A percentile compares a stretch with the other conserved stretches of the same genome.
These are phyloP conservation scores for Nautilus pompilius DNA, from an alignment of 1,140 invertebrate species.

Conservation along the genomic window DNA sequence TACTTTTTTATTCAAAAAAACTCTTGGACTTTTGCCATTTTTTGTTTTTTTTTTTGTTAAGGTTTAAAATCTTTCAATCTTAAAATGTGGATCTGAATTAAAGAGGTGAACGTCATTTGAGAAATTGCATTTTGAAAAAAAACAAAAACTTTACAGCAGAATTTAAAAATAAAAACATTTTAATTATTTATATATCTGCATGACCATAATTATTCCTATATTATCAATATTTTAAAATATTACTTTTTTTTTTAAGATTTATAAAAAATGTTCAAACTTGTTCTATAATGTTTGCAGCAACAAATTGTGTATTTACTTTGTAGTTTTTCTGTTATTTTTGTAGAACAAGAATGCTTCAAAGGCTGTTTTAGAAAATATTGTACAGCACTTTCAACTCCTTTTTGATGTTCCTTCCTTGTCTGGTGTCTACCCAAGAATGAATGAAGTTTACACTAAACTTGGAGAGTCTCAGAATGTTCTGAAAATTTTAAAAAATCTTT, in stretches of 20 bases:
- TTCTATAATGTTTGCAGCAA: not conserved
- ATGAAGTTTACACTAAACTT: slow-evolving; percentile 45
- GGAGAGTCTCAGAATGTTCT: slow-evolving; percentile 48
- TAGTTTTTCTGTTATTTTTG: too few relatives aligned
- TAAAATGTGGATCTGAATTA: not conserved
- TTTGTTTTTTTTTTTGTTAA: not conserved
- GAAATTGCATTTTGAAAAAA: too few relatives aligned
- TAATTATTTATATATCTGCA: too few relatives aligned
- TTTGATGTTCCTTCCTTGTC: slow-evolving; percentile 47
- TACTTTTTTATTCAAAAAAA: not conserved
- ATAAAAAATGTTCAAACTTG: not conserved
- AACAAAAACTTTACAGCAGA: too few relatives aligned
- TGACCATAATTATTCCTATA: too few relatives aligned
- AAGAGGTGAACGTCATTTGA: too few relatives aligned
- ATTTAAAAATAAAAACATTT: too few relatives aligned
- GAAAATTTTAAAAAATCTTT: slow-evolving; percentile 42
- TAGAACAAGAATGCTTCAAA: slow-evolving; percentile 32
- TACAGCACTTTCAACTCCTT: slow-evolving; percentile 49
- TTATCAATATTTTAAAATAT: too few relatives aligned
- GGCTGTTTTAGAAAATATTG: slow-evolving; percentile 40
- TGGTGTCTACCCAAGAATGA: slow-evolving; percentile 49
- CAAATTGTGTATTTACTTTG: too few relatives aligned
- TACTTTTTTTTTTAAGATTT: too few relatives aligned
- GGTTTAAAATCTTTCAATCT: not conserved
- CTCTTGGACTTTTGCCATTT: not conserved